Evolutionary conservation across 1,140 invertebrate genomes (phyloP).

Genomic region (Leptoteleia sp.): DNA sequence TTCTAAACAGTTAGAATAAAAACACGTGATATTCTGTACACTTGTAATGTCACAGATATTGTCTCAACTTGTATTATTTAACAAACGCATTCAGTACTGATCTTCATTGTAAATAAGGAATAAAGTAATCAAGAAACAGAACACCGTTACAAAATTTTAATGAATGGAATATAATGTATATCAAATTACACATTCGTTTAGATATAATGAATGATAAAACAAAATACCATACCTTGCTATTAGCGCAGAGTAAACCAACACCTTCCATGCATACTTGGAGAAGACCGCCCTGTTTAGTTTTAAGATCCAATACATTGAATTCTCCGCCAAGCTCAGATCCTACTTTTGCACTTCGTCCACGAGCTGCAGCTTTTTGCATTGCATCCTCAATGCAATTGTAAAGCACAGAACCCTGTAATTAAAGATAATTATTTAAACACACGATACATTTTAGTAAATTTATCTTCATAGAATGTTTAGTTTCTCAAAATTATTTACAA

Average conservation of each 20-base stretch:
- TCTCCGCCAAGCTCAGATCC: slow-evolving; percentile 96
- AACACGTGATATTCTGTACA: slow-evolving; percentile 5
- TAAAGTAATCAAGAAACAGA: slow-evolving; percentile 46
- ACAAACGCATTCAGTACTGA: slow-evolving; percentile 39
- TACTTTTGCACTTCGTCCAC: slow-evolving; percentile 87
- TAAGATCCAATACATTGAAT: slow-evolving; percentile 98
- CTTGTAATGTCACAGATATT: slow-evolving; percentile 18
- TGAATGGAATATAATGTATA: slow-evolving; percentile 55
- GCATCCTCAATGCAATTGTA: slow-evolving; percentile 99
- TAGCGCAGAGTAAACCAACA: slow-evolving; percentile 98
- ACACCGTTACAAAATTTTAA: slow-evolving; percentile 42
- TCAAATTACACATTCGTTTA: slow-evolving; percentile 63
- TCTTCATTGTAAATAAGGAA: slow-evolving; percentile 34
- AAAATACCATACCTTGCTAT: slow-evolving; percentile 93
- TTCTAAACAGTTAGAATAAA: slow-evolving; percentile 28
- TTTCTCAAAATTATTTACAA: too few relatives aligned
- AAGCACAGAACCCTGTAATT: slow-evolving; percentile 94
- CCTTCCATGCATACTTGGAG: slow-evolving; percentile 99
- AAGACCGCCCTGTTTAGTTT: slow-evolving; percentile 96
- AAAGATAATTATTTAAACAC: too few relatives aligned
- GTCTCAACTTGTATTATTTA: slow-evolving; percentile 24
- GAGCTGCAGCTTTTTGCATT: slow-evolving; percentile 96
- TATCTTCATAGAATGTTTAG: too few relatives aligned
- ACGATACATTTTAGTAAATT: too few relatives aligned
- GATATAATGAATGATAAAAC: slow-evolving; percentile 23